A percentile compares a stretch with the other conserved stretches of the same genome.
Evolutionary conservation across 2,888 invertebrate genomes (phyloP).

Genomic region (Xanthorhoe spadicearia): DNA sequence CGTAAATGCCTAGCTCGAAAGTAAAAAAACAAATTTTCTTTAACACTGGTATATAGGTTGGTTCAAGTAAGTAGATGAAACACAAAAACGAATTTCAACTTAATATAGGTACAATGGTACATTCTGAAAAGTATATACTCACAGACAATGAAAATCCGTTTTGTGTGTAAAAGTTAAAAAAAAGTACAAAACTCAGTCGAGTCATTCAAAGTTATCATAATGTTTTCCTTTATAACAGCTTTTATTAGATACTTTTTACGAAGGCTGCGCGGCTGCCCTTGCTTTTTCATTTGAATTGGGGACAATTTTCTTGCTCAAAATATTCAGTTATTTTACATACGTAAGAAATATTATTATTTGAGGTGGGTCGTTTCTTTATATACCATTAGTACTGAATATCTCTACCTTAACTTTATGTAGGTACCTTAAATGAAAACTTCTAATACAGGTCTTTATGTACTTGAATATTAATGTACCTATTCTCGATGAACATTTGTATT

Average conservation of each 20-base stretch:
- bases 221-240: conserved; percentile 57
- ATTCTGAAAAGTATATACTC: background rate
- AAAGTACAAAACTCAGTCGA: conserved; percentile 46
- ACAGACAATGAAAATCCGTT: conserved; percentile 2
- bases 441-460: background rate
- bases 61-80: background rate
- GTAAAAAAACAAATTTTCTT: conserved; percentile 16
- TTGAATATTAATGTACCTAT: background rate
- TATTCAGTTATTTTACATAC: conserved; percentile 20
- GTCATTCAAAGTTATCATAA: conserved; percentile 55
- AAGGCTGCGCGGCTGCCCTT: conserved; percentile 40
- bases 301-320: conserved; percentile 35
- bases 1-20: conserved; percentile 22
- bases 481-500: background rate
- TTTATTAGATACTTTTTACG: conserved; percentile 53
- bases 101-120: background rate
- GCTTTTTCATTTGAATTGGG: conserved; percentile 48
- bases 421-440: background rate
- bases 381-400: background rate
- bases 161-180: conserved; percentile 35
- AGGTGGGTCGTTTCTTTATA: background rate
- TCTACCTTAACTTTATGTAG: too few relatives aligned
- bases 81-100: conserved; percentile 27
- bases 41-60: background rate
- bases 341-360: conserved; percentile 12